Percentiles rank a stretch among this genome's conserved stretches.
phyloP scores from a whole-genome alignment of 2,113 vertebrate genomes.

The Nannospalax galili region DNA sequence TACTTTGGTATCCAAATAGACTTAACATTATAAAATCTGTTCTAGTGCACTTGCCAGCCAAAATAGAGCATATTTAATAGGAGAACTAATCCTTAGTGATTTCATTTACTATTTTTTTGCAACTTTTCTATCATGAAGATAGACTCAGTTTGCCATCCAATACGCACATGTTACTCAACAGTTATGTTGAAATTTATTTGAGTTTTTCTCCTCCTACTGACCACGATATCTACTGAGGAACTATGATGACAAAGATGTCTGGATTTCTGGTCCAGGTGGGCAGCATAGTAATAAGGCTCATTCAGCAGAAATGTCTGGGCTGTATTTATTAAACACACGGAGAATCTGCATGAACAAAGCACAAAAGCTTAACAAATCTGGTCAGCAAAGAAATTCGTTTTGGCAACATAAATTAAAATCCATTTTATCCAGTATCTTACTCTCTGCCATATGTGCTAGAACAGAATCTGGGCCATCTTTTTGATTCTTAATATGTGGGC shows the following conservation, averaged over 20 bases:
- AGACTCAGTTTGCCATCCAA: background rate
- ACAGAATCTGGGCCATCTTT: background rate
- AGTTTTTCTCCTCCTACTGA: background rate
- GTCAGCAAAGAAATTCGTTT: conserved; percentile 46
- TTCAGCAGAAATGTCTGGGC: conserved; percentile 1
- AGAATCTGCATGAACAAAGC: conserved; percentile 23
- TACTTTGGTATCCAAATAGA: conserved; percentile 9
- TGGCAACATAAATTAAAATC: conserved; percentile 43
- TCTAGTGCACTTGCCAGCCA: background rate
- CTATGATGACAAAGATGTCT: conserved; percentile 32
- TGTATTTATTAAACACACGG: conserved; percentile 48
- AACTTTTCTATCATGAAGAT: background rate
- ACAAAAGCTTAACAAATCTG: conserved; percentile 39
- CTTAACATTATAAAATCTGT: conserved; percentile 2
- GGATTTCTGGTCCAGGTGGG: conserved; percentile 26
- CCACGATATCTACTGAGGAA: conserved; percentile 42
- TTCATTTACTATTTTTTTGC: conserved; percentile 34
- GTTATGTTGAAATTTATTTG: conserved; percentile 31
- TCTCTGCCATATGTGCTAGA: background rate
- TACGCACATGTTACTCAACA: background rate
- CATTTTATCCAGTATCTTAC: conserved; percentile 33
- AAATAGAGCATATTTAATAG: conserved; percentile 5
- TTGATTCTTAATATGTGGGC: background rate
- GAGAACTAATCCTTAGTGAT: background rate
- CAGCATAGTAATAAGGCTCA: conserved; percentile 21